Base-by-base conservation (phyloP, 2,113 vertebrate genomes). In the Cebus imitator region DNA sequence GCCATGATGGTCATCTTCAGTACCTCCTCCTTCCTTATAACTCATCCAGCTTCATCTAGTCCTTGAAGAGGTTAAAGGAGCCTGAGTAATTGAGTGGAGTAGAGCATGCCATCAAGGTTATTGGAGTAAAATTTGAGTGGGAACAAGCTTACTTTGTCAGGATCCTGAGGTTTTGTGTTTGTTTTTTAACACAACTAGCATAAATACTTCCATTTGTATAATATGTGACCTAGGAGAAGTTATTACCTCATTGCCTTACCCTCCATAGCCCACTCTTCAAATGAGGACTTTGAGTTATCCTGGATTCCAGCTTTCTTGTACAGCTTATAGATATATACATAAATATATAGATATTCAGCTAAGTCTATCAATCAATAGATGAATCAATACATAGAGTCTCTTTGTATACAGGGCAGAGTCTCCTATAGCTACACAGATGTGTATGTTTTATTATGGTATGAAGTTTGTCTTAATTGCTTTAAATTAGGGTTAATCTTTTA, bases 401-500 rank as follows among this genome's bases (percentile, higher is more conserved):
- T 55, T 57, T 43, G 25, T 45, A 57, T 27, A 43, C 43, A 52
- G 35, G 9, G 11, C 58, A 80, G 64, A 35, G 12, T 32, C 32
- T 72, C 40, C 25, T 25, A 14, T 9, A 78, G 25, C 64, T 90
- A 52, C 37, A 21, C 3, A 72, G 45, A 48, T 50, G 1, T 57
- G 23, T 20, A 5, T 48, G 18, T 79, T 94, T 52, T 55, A 32
- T 48, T 64, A 72, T 20, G 9, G 18, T 23, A 11, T 40, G 23
- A 96, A 72, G 8, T 14, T 18, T 37, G 82, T 18, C 72, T 85
- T 84, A 61, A 85, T 40, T 58, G 68, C 43, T 87, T 87, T 48
- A 84, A 95, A 48, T 37, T 86, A 6, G 21, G 18, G 14, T 83
- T 96, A 95, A 79, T 80, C 30, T 89, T 83, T 92, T 87, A 92